Conservation (phyloP, 2,888 invertebrate species). For the Apamea monoglypha region DNA sequence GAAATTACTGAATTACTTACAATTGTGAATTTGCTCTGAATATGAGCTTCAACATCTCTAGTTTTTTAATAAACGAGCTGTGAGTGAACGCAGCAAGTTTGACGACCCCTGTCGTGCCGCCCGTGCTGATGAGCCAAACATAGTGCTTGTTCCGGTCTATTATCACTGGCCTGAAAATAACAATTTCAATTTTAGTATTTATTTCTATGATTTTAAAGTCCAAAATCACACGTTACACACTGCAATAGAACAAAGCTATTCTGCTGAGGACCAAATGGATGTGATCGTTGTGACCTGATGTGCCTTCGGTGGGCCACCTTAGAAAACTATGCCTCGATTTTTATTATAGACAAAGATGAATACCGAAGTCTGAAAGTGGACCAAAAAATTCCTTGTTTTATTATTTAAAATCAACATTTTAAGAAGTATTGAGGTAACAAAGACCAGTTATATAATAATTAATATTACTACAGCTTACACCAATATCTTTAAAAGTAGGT, state of each 20-base stretch:
- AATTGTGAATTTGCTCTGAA: neutral
- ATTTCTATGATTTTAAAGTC: neutral
- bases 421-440: no score
- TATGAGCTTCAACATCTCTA: conserved; percentile 45
- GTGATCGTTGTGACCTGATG: neutral
- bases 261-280: neutral
- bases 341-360: no score
- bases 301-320: neutral
- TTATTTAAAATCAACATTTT: no score
- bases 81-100: conserved; percentile 82
- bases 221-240: neutral
- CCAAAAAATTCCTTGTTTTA: neutral
- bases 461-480: no score
- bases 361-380: neutral
- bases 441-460: no score
- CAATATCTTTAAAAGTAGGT: no score
- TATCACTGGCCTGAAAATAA: conserved; percentile 73
- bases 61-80: conserved; percentile 62
- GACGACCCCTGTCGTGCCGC: conserved; percentile 79
- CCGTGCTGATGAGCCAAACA: conserved; percentile 78
- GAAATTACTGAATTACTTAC: conserved; percentile 12
- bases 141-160: conserved; percentile 76
- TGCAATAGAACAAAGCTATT: neutral
- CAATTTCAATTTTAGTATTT: neutral
- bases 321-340: neutral